Evolutionary conservation across 1,140 invertebrate genomes (phyloP), one percentile per base, ranked within the genome.

Genomic region (Neoseiulus cucumeris): DNA sequence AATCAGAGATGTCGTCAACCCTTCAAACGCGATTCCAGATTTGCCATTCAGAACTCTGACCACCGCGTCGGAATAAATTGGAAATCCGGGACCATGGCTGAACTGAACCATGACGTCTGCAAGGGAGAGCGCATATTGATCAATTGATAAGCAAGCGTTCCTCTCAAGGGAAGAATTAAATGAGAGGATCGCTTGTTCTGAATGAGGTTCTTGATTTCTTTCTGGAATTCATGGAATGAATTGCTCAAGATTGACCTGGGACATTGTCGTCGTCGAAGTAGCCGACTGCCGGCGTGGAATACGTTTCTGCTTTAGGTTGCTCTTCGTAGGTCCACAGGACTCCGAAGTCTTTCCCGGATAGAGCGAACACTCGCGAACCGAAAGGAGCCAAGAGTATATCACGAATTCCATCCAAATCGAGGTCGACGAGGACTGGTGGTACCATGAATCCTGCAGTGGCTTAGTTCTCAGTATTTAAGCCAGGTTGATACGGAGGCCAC

Each of bases 31-130:
- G 1, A 25, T 14, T 20, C 51, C 51, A 12, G 51, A 29, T 2
- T 33, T 25, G 51, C 51, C 51, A 9, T 25, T 25, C 1, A 59
- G 22, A 25, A 59, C 22, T 68, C 72, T 70, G 73, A 83, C 82
- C 73, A 83, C 76, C 6, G 86, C 84, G 70, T 85, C 84, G 74
- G 86, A 87, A 73, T 87, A 87, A 0, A 84, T 76, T 1, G 85
- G 84, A 74, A 82, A 87, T 7, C 82, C 84, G 1, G 83, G 82
- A 0, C 85, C 86, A 67, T 81, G 80, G 71, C 86, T 82, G 72
- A 86, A 87, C 70, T 87, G 86, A 0, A 91, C 80, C 75, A 89
- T 79, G 70, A 91, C 87, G 71, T 90, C 87, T 59, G 51, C 14
- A 25, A 20, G 18, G 45, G 18, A 47, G 14, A 28, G 17, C 33